phyloP scores from a whole-genome alignment of 2,888 invertebrate genomes.

The Drosophila antonietae region DNA sequence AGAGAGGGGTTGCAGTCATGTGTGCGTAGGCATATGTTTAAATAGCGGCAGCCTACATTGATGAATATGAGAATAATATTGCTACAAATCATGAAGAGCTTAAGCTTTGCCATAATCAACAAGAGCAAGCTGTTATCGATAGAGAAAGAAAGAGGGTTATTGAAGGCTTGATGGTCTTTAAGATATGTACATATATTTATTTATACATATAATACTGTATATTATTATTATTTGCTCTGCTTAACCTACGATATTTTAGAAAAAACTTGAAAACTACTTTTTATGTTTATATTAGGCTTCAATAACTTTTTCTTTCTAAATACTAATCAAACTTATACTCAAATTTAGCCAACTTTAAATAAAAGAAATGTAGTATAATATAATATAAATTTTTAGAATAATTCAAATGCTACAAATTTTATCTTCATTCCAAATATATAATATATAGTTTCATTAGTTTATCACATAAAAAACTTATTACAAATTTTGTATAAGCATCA shows the following conservation, averaged over 20 bases:
- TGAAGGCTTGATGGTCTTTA: not conserved
- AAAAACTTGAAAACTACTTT: not conserved
- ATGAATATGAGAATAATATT: slow-evolving; percentile 4
- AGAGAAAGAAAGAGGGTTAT: not conserved
- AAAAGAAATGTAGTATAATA: too few species aligned
- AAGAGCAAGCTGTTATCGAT: not conserved
- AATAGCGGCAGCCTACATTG: not conserved
- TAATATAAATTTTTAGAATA: too few species aligned
- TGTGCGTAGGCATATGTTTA: slow-evolving; percentile 23
- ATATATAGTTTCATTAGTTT: not conserved
- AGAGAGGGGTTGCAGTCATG: slow-evolving; percentile 1
- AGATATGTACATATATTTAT: not conserved
- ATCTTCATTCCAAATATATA: too few species aligned
- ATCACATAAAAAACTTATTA: not conserved
- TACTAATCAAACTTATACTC: not conserved
- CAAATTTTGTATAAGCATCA: not conserved
- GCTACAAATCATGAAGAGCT: not conserved
- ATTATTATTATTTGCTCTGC: not conserved
- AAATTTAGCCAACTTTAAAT: not conserved
- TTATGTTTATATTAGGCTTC: not conserved
- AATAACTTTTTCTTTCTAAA: not conserved
- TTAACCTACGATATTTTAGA: not conserved
- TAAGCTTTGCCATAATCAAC: not conserved
- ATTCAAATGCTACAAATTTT: too few species aligned
- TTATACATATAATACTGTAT: too few species aligned